Evolutionary conservation across 2,113 vertebrate species (phyloP).

Genomic region (Thymallus thymallus): DNA sequence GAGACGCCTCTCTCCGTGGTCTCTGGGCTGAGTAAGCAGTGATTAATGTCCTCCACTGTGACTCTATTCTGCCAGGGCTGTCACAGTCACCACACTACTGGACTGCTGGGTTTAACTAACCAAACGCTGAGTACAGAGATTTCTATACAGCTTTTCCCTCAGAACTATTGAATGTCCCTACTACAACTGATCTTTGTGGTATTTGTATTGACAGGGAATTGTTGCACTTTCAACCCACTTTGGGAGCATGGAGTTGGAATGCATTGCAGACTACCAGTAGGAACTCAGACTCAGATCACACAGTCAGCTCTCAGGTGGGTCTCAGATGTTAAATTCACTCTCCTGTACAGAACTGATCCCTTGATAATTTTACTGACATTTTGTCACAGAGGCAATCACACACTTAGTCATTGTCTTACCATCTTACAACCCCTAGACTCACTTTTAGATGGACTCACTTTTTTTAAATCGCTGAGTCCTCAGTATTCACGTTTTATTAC

Average conservation of each 20-base stretch:
- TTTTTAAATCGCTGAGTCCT: slow-evolving; percentile 36
- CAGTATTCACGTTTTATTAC: slow-evolving; percentile 73
- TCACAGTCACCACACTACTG: background rate
- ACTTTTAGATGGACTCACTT: background rate
- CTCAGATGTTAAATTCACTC: too few relatives aligned
- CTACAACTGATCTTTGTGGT: background rate
- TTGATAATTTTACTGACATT: background rate
- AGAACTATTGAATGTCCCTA: slow-evolving; percentile 29
- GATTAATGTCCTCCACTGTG: slow-evolving; percentile 37
- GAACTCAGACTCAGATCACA: background rate
- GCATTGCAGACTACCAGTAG: background rate
- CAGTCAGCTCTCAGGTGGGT: background rate
- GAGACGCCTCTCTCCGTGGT: background rate
- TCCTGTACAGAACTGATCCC: background rate
- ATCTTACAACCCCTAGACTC: background rate
- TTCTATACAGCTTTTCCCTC: background rate
- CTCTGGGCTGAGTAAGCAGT: slow-evolving; percentile 6
- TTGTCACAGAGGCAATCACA: too few relatives aligned
- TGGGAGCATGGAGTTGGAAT: background rate
- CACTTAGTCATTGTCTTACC: too few relatives aligned
- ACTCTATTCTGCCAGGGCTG: slow-evolving; percentile 1
- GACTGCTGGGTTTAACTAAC: too few relatives aligned
- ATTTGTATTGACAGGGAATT: too few relatives aligned
- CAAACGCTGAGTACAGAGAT: too few relatives aligned
- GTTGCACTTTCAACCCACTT: background rate